phyloP scores from a whole-genome alignment of 2,797 vertebrate species.

The Coranthus polyacanthus region DNA sequence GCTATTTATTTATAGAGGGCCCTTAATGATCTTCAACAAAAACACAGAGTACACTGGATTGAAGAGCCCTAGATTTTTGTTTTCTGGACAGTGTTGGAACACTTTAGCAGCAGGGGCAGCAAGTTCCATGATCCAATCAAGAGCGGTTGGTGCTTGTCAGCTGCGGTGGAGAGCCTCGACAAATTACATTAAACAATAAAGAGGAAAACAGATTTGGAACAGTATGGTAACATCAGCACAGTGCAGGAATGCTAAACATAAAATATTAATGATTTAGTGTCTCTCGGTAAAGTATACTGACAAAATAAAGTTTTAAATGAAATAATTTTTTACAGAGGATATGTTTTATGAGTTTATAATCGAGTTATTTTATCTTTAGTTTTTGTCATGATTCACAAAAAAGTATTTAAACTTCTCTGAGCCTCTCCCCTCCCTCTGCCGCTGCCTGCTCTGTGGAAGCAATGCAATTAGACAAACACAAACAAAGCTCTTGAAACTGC shows the following conservation, averaged over 20 bases:
- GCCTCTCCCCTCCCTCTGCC: neutral
- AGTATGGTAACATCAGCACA: constrained; percentile 41
- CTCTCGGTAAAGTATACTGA: constrained; percentile 2
- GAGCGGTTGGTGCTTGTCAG: constrained; percentile 73
- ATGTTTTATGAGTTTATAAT: neutral
- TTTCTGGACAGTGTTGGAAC: constrained; percentile 66
- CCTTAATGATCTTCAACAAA: constrained; percentile 76
- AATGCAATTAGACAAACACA: constrained; percentile 86
- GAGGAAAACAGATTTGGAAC: constrained; percentile 56
- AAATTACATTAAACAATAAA: constrained; percentile 74
- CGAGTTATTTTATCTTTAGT: neutral
- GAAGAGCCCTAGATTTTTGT: constrained; percentile 76
- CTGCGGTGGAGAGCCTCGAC: constrained; percentile 73
- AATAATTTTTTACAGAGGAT: neutral
- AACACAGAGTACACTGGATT: constrained; percentile 66
- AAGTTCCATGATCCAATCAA: constrained; percentile 70
- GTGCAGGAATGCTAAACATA: constrained; percentile 32
- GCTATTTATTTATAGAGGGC: constrained; percentile 78
- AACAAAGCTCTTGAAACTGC: constrained; percentile 74
- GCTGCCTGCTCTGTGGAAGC: constrained; percentile 79
- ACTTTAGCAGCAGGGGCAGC: constrained; percentile 72
- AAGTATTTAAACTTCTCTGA: neutral
- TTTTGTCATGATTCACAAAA: neutral
- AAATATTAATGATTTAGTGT: constrained; percentile 6
- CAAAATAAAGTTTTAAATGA: neutral